These are phyloP conservation scores for Cryptotis parvus DNA, from an alignment of 2,113 vertebrate species.

Conservation along the genomic window DNA sequence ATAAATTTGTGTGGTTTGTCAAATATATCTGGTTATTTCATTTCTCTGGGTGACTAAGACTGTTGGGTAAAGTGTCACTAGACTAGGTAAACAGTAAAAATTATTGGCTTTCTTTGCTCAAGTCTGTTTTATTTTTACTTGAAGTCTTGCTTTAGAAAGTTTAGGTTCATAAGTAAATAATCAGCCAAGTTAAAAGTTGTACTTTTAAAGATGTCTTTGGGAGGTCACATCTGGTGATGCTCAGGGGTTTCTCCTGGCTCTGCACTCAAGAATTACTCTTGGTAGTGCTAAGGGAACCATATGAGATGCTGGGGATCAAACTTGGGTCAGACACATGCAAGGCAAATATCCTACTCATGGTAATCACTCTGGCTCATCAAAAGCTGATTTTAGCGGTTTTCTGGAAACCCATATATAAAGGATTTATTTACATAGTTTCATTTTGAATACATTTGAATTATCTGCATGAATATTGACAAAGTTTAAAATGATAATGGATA, in stretches of 20 bases:
- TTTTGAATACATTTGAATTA: background rate
- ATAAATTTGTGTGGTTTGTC: background rate
- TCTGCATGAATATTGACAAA: background rate
- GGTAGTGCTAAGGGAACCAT: too few relatives aligned
- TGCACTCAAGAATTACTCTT: too few relatives aligned
- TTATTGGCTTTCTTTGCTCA: background rate
- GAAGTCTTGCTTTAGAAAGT: background rate
- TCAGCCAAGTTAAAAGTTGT: background rate
- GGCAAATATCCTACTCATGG: too few relatives aligned
- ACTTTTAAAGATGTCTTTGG: too few relatives aligned
- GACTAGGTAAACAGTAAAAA: background rate
- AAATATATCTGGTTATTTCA: background rate
- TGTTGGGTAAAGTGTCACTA: constrained; percentile 30
- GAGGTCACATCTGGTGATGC: too few relatives aligned
- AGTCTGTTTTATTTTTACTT: constrained; percentile 23
- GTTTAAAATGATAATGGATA: background rate
- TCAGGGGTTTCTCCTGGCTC: too few relatives aligned
- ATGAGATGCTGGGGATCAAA: too few relatives aligned
- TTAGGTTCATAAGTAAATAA: background rate
- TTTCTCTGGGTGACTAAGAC: background rate
- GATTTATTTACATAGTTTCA: background rate
- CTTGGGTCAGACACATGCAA: too few relatives aligned
- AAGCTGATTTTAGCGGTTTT: constrained; percentile 16
- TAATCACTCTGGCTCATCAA: too few relatives aligned
- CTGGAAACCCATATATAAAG: constrained; percentile 7